These are phyloP conservation scores for Heliconius sara DNA, from an alignment of 2,888 invertebrate species.

Conservation along the genomic window DNA sequence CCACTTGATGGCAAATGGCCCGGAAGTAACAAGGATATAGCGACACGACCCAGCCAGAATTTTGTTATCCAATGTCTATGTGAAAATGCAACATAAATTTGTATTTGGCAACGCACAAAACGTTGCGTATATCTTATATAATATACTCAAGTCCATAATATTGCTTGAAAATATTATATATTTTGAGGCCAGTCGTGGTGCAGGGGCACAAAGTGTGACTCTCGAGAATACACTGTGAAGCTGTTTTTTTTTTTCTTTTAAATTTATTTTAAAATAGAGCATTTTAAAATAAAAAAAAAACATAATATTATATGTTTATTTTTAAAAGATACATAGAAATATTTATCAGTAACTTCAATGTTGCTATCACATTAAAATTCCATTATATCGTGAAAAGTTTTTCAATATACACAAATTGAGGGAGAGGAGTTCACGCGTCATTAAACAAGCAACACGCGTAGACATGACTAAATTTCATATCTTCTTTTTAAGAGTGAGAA, in stretches of 20 bases:
- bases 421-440: slow-evolving; percentile 57
- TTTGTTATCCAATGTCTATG: slow-evolving; percentile 68
- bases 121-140: slow-evolving; percentile 33
- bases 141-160: neutral
- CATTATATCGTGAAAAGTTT: neutral
- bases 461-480: slow-evolving; percentile 61
- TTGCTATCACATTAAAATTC: neutral
- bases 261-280: no score
- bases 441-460: slow-evolving; percentile 64
- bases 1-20: slow-evolving; percentile 79
- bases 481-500: slow-evolving; percentile 62
- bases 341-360: neutral
- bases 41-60: slow-evolving; percentile 67
- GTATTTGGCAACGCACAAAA: slow-evolving; percentile 53
- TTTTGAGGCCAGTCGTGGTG: no score
- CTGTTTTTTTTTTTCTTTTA: no score
- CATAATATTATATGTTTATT: no score
- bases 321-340: neutral
- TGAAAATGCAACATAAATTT: slow-evolving; percentile 62
- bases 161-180: neutral
- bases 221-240: no score
- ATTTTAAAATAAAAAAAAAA: no score
- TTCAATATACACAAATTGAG: slow-evolving; percentile 1
- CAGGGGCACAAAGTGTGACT: no score
- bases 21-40: slow-evolving; percentile 77